Evolutionary conservation across 2,888 invertebrate species (phyloP).

Genomic region (Lutraria lutraria): DNA sequence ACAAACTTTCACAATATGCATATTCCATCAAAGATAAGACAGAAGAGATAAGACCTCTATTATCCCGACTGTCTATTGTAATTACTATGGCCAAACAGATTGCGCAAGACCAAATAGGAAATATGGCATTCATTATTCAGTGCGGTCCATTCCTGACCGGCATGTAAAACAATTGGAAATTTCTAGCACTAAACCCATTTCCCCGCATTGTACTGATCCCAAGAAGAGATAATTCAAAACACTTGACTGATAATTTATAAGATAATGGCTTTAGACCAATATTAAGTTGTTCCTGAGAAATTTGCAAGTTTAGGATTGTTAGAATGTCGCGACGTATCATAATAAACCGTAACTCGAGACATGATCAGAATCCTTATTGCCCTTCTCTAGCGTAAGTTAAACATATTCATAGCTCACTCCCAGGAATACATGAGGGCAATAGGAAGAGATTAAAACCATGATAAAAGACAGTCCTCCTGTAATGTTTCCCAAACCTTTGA

Average conservation of each 20-base stretch:
- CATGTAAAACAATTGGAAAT: neutral
- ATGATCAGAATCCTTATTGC: neutral
- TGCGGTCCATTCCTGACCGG: neutral
- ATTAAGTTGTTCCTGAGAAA: neutral
- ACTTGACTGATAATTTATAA: neutral
- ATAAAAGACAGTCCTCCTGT: neutral
- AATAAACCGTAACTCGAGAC: neutral
- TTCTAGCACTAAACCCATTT: neutral
- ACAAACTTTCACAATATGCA: neutral
- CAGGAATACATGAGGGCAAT: neutral
- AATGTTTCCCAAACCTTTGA: too few relatives aligned
- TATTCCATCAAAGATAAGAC: slow-evolving; percentile 16
- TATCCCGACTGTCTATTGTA: neutral
- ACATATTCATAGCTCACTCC: neutral
- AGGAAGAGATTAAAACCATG: neutral
- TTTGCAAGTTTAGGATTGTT: neutral
- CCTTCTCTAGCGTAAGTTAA: neutral
- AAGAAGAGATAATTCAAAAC: neutral
- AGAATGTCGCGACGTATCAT: slow-evolving; percentile 9
- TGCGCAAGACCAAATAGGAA: neutral
- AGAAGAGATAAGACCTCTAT: neutral
- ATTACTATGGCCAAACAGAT: neutral
- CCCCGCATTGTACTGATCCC: neutral
- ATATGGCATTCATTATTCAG: neutral
- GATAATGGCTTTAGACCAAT: slow-evolving; percentile 6